These are phyloP conservation scores for Pseudochaenichthys georgianus DNA, from an alignment of 2,797 vertebrate genomes.

Conservation along the genomic window DNA sequence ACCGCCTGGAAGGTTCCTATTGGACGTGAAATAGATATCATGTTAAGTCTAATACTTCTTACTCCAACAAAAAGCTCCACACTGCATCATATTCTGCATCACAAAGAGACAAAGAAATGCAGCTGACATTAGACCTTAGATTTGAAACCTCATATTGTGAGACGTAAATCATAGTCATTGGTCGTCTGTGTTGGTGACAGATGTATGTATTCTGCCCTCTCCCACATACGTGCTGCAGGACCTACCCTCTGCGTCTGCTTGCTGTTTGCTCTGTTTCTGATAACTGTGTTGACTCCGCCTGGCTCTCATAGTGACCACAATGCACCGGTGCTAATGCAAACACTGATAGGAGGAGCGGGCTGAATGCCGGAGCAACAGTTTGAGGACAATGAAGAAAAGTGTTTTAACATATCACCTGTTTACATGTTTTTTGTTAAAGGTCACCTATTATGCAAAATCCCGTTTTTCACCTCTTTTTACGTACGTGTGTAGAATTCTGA, in stretches of 20 bases:
- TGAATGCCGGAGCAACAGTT: neutral
- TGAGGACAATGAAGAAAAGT: neutral
- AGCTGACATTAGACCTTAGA: neutral
- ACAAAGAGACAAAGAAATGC: neutral
- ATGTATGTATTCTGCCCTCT: neutral
- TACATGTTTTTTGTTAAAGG: too few relatives aligned
- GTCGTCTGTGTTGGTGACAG: neutral
- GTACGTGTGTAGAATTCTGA: too few relatives aligned
- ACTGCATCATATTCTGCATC: neutral
- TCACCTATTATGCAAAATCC: too few relatives aligned
- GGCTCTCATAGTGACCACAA: constrained; percentile 33
- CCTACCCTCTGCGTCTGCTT: constrained; percentile 45
- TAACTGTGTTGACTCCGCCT: constrained; percentile 67
- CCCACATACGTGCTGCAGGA: constrained; percentile 5
- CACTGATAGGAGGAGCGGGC: constrained; percentile 53
- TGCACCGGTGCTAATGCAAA: constrained; percentile 61
- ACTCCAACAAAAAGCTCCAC: neutral
- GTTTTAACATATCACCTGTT: neutral
- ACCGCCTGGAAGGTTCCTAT: constrained; percentile 86
- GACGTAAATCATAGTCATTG: neutral
- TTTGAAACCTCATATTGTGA: neutral
- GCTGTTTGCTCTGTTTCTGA: constrained; percentile 72
- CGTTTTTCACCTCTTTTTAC: too few relatives aligned
- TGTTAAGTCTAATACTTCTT: neutral
- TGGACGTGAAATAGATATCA: neutral